Evolutionary conservation across 2,113 vertebrate species (phyloP), one percentile per base, ranked within the genome.

Genomic region (Caretta caretta): DNA sequence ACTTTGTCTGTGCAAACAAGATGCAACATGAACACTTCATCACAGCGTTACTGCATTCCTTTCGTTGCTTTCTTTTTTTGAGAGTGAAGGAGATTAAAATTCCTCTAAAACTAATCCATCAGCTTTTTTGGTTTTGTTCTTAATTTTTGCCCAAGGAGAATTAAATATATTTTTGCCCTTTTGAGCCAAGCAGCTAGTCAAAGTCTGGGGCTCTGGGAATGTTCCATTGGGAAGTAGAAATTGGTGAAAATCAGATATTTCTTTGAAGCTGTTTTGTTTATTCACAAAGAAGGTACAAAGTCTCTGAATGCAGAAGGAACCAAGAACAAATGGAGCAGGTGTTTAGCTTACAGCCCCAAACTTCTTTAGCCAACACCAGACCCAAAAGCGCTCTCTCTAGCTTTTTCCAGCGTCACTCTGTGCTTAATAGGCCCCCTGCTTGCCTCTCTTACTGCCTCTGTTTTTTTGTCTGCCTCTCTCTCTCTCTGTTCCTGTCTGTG

Each of bases 1-100:
- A 4, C 85, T 91, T 84, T 91, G 16, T 8, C 54, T 53, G 3
- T 79, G n/a, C n/a, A 88, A 94, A 93, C 57, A 93, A 95, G 53
- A 17, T 48, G 7, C 38, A 51, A 4, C 50, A 54, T 49, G 12
- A 20, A 88, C 82, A 81, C 19, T 24, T 85, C 92, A 29, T 89
- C 57, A 81, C 46, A 92, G 14, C 16, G 75, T 57, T 83, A 48
- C 5, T 1, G 9, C 19, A 69, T 85, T 83, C 19, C n/a, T 72
- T 19, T 72, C n/a, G 5, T 31, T 38, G 19, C n/a, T 38, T 35
- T 20, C 24, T 8, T 4, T 76, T 82, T 13, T 93, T 54, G 83
- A 65, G 29, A 90, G 54, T 53, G 90, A 51, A 72, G 31, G 65
- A 76, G 53, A 56, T 31, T 62, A 0, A 46, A 96, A 91, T 16